phyloP scores from a whole-genome alignment of 1,140 invertebrate species.

The Drusus annulatus region DNA sequence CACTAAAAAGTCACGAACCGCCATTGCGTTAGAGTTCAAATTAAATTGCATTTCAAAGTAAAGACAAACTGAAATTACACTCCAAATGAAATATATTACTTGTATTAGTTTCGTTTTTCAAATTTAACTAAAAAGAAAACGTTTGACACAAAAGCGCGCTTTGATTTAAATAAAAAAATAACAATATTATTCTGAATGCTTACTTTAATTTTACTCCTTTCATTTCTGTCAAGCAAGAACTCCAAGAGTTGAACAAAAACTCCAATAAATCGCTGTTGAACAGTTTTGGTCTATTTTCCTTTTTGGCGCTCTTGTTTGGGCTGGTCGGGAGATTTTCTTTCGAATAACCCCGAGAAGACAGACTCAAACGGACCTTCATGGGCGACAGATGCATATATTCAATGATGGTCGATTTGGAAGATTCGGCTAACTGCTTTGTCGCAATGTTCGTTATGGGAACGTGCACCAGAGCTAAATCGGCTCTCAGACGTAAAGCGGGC shows the following conservation, averaged over 20 bases:
- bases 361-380: conserved; percentile 78
- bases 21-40: too few species aligned
- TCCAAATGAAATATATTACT: too few species aligned
- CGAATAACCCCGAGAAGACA: conserved; percentile 76
- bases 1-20: too few species aligned
- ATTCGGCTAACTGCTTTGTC: conserved; percentile 63
- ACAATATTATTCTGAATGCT: conserved; percentile 40
- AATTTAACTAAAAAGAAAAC: too few species aligned
- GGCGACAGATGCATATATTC: conserved; percentile 82
- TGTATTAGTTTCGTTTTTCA: too few species aligned
- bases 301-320: conserved; percentile 63
- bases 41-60: too few species aligned
- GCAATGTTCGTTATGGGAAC: conserved; percentile 71
- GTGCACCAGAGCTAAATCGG: conserved; percentile 74
- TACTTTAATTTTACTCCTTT: conserved; percentile 77
- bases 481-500: conserved; percentile 70
- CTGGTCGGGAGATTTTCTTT: conserved; percentile 63
- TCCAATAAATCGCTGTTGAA: conserved; percentile 71
- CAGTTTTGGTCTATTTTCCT: conserved; percentile 68
- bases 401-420: conserved; percentile 69
- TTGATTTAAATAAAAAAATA: too few species aligned
- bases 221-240: conserved; percentile 76
- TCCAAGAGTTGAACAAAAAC: conserved; percentile 76
- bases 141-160: too few species aligned
- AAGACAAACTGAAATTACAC: too few species aligned